These are phyloP conservation scores for Phyllopteryx taeniolatus DNA, from an alignment of 2,113 vertebrate genomes.

Conservation along the genomic window DNA sequence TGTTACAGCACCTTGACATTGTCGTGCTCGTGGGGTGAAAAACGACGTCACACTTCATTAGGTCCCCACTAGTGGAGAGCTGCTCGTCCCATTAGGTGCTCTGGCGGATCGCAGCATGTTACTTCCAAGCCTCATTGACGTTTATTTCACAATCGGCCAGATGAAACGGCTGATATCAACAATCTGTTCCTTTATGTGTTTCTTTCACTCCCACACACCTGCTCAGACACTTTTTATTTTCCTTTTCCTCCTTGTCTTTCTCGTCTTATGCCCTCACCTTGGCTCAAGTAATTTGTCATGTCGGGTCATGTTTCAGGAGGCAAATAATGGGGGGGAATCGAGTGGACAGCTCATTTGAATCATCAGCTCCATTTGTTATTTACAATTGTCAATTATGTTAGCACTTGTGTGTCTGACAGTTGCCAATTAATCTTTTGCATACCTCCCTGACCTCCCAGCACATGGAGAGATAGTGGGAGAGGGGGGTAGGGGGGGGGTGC, in stretches of 20 bases:
- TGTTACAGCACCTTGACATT: slow-evolving; percentile 74
- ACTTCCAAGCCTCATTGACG: slow-evolving; percentile 81
- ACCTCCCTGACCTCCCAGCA: slow-evolving; percentile 71
- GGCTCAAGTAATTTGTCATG: slow-evolving; percentile 64
- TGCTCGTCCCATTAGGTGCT: slow-evolving; percentile 77
- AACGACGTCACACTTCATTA: slow-evolving; percentile 81
- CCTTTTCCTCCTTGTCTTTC: not conserved
- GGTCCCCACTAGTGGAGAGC: slow-evolving; percentile 68
- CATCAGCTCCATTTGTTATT: slow-evolving; percentile 76
- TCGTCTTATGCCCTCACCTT: not conserved
- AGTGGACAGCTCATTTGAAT: slow-evolving; percentile 72
- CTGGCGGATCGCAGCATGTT: slow-evolving; percentile 68
- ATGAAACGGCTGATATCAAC: slow-evolving; percentile 83
- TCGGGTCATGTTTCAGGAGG: slow-evolving; percentile 68
- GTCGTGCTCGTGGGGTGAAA: slow-evolving; percentile 72
- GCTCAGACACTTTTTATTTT: slow-evolving; percentile 25
- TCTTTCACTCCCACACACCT: slow-evolving; percentile 39
- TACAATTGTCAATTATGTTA: slow-evolving; percentile 76
- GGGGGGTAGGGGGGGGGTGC: slow-evolving; percentile 42
- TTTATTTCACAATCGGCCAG: slow-evolving; percentile 81
- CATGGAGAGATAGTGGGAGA: slow-evolving; percentile 9
- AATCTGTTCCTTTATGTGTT: slow-evolving; percentile 80
- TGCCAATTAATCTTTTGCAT: slow-evolving; percentile 77
- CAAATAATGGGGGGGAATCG: slow-evolving; percentile 73
- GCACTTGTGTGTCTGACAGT: slow-evolving; percentile 64